Evolutionary conservation across 1,140 invertebrate genomes (phyloP).

Genomic region (Pollicipes pollicipes): DNA sequence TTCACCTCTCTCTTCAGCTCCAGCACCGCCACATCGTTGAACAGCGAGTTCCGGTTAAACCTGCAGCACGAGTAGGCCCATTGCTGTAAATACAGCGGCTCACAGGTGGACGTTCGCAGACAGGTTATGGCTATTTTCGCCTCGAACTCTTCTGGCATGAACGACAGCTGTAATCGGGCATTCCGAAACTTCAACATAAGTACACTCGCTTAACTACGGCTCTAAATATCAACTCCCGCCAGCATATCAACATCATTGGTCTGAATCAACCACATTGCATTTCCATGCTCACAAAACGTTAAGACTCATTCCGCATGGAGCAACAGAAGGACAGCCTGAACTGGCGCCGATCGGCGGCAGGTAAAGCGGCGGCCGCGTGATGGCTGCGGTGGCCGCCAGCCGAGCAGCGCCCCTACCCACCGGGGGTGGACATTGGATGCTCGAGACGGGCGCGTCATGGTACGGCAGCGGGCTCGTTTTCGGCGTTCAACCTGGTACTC

Average conservation of each 20-base stretch:
- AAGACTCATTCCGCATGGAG: no score
- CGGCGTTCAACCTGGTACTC: conserved; percentile 91
- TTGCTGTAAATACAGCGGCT: neutral
- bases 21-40: conserved; percentile 24
- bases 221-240: neutral
- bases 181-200: no score
- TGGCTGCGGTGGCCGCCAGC: no score
- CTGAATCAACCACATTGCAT: neutral
- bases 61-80: neutral
- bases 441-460: conserved; percentile 61
- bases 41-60: conserved; percentile 15
- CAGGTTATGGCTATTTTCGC: no score
- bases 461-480: conserved; percentile 85
- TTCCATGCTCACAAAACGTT: neutral
- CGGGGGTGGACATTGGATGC: conserved; percentile 62
- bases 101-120: neutral
- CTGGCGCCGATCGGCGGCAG: no score
- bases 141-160: no score
- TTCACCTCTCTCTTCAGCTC: conserved; percentile 16
- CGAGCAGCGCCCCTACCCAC: conserved; percentile 28
- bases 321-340: no score
- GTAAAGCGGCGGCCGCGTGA: no score
- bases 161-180: no score
- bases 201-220: neutral
- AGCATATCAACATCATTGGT: neutral